Evolutionary conservation across 2,113 vertebrate species (phyloP), one percentile per base, ranked within the genome.

Genomic region (Ictalurus punctatus): DNA sequence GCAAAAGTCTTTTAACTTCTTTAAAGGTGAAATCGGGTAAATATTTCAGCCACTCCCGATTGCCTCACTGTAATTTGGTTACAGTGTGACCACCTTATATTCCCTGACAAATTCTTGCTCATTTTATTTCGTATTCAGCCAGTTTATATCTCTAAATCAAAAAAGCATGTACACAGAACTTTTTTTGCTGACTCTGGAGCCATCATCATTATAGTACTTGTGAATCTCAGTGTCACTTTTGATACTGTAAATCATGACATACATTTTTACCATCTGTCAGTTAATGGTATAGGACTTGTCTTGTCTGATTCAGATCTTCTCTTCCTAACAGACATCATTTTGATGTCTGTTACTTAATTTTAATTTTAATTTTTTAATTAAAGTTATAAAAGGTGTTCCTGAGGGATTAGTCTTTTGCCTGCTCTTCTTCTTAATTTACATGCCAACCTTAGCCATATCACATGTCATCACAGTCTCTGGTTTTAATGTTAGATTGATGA

Each of bases 371-470:
- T 74, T 74, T 40, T 34, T 6, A 17, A 37, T 17, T 12, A 34
- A 10, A 27, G 40, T 2, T 78, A 78, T 78, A 48, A 23, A 74
- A 74, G 34, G 44, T 76, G 23, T 78, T 48, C 40, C 40, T 12
- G 40, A 78, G 21, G 40, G 74, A 78, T 73, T 19, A 19, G 71
- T 40, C 17, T 17, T 37, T 73, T 34, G 71, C 34, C 71, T 9
- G 17, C 71, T 73, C 40, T 78, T 40, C 21, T 76, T 73, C 69
- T 78, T 78, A 48, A 78, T 78, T 78, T 78, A 78, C 23, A 48
- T 25, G 6, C 74, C 40, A 78, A 48, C 8, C 40, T 16, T 79
- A 79, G 44, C n/a, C 3, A 16, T 30, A 17, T n/a, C 48, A 74
- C 73, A 54, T 69, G 25, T 74, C 25, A 80, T n/a, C 25, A 52